These are phyloP conservation scores for Pachycephus smyrnensis DNA, from an alignment of 2,888 invertebrate species.

Conservation along the genomic window DNA sequence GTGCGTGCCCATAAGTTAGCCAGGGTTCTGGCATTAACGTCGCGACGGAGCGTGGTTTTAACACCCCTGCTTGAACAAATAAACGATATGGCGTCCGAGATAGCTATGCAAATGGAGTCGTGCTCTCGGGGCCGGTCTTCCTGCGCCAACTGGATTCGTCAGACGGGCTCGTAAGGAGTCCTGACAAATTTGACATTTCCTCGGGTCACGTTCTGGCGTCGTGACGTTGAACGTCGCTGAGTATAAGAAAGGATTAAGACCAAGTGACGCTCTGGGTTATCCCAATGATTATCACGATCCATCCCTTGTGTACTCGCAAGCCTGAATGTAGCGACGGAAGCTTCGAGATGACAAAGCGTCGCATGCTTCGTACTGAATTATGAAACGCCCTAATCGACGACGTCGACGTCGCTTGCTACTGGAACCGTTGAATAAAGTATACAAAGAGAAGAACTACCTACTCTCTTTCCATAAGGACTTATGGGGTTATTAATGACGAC, in stretches of 20 bases:
- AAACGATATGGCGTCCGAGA: conserved; percentile 37
- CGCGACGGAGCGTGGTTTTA: conserved; percentile 30
- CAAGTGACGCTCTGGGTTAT: neutral
- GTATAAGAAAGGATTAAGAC: neutral
- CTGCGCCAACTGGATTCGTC: conserved; percentile 31
- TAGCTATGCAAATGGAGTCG: conserved; percentile 45
- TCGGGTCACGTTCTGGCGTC: neutral
- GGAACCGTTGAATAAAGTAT: neutral
- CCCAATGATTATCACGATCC: neutral
- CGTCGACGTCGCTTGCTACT: neutral
- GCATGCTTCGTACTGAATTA: neutral
- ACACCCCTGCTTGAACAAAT: conserved; percentile 31
- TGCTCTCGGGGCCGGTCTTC: conserved; percentile 15
- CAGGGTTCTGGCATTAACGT: conserved; percentile 35
- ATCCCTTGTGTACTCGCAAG: neutral
- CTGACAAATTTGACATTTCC: conserved; percentile 41
- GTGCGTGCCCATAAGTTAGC: conserved; percentile 31
- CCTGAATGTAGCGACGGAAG: neutral
- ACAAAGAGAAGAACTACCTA: neutral
- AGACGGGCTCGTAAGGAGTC: conserved; percentile 34
- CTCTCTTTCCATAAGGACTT: conserved; percentile 17
- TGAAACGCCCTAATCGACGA: conserved; percentile 5
- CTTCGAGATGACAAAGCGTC: neutral
- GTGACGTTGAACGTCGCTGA: neutral
- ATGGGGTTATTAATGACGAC: conserved; percentile 48